Conservation (phyloP, 2,888 invertebrate species). For the Meta bourneti region DNA sequence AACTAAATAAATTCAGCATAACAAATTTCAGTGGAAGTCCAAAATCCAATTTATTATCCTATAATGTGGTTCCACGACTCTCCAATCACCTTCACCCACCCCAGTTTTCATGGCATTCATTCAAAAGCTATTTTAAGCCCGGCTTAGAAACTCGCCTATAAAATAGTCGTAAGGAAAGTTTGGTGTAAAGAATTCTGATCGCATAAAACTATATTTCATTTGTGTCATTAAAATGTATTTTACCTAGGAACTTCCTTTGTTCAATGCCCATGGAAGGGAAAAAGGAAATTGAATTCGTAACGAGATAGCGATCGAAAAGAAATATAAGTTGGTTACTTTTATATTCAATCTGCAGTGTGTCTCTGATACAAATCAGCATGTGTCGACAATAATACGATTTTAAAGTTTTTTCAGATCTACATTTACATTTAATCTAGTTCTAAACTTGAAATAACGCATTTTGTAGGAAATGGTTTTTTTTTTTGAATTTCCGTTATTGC, state of each 20-base stretch:
- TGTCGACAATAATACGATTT: too few relatives aligned
- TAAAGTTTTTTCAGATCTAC: too few relatives aligned
- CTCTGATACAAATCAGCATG: too few relatives aligned
- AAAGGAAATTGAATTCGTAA: neutral
- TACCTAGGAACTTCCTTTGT: neutral
- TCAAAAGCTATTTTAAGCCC: neutral
- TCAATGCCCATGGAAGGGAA: neutral
- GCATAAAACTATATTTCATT: neutral
- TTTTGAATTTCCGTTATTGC: too few relatives aligned
- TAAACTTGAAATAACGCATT: too few relatives aligned
- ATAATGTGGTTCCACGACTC: neutral
- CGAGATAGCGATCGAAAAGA: too few relatives aligned
- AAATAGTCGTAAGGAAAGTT: neutral
- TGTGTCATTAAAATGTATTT: neutral
- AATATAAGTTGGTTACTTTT: too few relatives aligned
- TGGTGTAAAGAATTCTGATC: neutral
- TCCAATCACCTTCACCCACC: neutral
- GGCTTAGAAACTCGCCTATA: neutral
- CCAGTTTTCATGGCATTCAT: conserved; percentile 1
- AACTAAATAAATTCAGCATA: too few relatives aligned
- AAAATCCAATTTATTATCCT: neutral
- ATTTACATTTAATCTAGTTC: too few relatives aligned
- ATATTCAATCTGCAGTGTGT: too few relatives aligned
- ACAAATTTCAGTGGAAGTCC: neutral
- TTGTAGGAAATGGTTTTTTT: too few relatives aligned